phyloP scores from a whole-genome alignment of 1,140 invertebrate species.

The Aphidius ervi region DNA sequence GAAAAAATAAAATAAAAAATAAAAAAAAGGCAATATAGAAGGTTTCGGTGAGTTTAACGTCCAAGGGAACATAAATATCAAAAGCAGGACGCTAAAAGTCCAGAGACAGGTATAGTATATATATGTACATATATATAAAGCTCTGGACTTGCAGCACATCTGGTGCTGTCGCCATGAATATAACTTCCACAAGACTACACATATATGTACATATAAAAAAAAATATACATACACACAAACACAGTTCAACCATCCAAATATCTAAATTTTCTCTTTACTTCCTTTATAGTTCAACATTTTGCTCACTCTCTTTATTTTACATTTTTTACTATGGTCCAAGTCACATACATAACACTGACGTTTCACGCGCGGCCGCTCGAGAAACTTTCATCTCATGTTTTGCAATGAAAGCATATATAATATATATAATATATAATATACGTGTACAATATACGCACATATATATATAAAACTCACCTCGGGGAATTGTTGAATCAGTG shows the following conservation, averaged over 20 bases:
- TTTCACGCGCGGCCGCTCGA: conserved; percentile 17
- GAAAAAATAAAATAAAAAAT: conserved; percentile 7
- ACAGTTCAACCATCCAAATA: no score
- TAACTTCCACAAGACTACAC: conserved; percentile 24
- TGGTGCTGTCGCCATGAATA: conserved; percentile 43
- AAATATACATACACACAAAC: neutral
- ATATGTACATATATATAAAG: no score
- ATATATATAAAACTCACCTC: no score
- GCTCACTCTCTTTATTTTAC: conserved; percentile 8
- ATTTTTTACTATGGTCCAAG: no score
- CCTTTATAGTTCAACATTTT: conserved; percentile 6
- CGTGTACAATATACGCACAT: no score
- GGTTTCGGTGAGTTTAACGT: conserved; percentile 23
- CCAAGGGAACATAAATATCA: conserved; percentile 38
- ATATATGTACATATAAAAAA: conserved; percentile 5
- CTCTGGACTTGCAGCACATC: conserved; percentile 32
- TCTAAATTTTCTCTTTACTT: conserved; percentile 16
- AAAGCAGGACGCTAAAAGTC: conserved; percentile 42
- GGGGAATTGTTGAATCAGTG: no score
- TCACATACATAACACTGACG: neutral
- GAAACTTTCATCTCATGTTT: conserved; percentile 37
- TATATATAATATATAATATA: no score
- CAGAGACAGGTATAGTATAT: conserved; percentile 23
- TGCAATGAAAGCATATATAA: conserved; percentile 9
- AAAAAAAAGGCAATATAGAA: no score